phyloP scores from a whole-genome alignment of 1,140 invertebrate genomes.

The Diuraphis noxia region DNA sequence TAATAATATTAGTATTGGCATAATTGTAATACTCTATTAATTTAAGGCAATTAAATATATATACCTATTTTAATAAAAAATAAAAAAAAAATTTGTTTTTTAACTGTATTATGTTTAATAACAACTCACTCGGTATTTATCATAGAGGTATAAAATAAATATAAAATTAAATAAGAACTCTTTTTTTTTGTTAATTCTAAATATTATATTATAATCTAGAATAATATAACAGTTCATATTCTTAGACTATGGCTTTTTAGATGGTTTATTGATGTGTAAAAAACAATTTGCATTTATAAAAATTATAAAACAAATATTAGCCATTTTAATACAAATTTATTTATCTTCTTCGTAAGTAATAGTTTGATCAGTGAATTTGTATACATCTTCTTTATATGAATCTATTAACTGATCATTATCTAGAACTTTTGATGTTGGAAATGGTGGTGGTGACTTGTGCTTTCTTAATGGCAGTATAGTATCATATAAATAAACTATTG shows the following conservation, averaged over 20 bases:
- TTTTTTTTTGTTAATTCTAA: not conserved
- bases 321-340: slow-evolving; percentile 11
- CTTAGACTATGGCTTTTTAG: not conserved
- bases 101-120: not conserved
- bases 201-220: not conserved
- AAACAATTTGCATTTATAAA: not conserved
- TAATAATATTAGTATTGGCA: not conserved
- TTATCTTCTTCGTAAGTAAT: slow-evolving; percentile 68
- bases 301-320: not conserved
- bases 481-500: slow-evolving; percentile 82
- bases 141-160: too few relatives aligned
- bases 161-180: too few relatives aligned
- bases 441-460: slow-evolving; percentile 68
- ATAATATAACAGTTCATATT: not conserved
- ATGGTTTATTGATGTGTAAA: not conserved
- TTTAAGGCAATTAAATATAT: not conserved
- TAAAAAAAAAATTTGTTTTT: not conserved
- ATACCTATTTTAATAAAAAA: not conserved
- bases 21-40: not conserved
- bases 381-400: slow-evolving; percentile 72
- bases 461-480: slow-evolving; percentile 70
- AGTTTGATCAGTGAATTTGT: slow-evolving; percentile 71
- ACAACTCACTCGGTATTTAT: not conserved
- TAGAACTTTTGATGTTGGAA: slow-evolving; percentile 74
- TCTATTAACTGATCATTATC: slow-evolving; percentile 70